Evolutionary conservation across 1,140 invertebrate species (phyloP).

Genomic region (Prorops nasuta): DNA sequence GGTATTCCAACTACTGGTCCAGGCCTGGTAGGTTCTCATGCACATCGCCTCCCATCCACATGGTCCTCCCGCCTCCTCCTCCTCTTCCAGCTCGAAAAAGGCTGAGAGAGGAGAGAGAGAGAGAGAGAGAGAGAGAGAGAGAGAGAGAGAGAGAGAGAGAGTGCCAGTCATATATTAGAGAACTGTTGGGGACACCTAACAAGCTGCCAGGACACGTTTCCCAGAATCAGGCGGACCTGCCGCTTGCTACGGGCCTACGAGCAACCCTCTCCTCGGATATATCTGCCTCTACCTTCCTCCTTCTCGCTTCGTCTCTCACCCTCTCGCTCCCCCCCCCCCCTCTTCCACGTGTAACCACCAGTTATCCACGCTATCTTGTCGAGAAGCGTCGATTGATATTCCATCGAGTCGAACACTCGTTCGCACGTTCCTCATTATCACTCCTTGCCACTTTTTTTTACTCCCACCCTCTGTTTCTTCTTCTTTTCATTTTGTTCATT

Average conservation of each 20-base stretch:
- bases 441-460: slow-evolving; percentile 5
- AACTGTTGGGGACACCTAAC: slow-evolving; percentile 51
- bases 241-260: slow-evolving; percentile 12
- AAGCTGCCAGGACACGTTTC: slow-evolving; percentile 52
- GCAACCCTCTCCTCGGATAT: slow-evolving; percentile 17
- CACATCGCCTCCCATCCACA: not conserved
- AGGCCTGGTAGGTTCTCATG: not conserved
- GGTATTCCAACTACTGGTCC: not conserved
- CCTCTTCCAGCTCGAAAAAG: not conserved
- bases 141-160: slow-evolving; percentile 23
- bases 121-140: not conserved
- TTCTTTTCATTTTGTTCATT: slow-evolving; percentile 12
- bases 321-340: not conserved
- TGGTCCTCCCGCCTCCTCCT: not conserved
- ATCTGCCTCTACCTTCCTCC: slow-evolving; percentile 1
- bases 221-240: slow-evolving; percentile 41
- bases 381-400: no score
- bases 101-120: slow-evolving; percentile 1
- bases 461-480: slow-evolving; percentile 1
- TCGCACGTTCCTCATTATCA: no score
- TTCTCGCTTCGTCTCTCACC: not conserved
- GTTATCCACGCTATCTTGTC: no score
- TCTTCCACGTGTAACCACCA: not conserved
- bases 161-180: slow-evolving; percentile 50
- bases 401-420: no score